phyloP scores from a whole-genome alignment of 2,888 invertebrate species.

The Glyphotaelius pellucidus region DNA sequence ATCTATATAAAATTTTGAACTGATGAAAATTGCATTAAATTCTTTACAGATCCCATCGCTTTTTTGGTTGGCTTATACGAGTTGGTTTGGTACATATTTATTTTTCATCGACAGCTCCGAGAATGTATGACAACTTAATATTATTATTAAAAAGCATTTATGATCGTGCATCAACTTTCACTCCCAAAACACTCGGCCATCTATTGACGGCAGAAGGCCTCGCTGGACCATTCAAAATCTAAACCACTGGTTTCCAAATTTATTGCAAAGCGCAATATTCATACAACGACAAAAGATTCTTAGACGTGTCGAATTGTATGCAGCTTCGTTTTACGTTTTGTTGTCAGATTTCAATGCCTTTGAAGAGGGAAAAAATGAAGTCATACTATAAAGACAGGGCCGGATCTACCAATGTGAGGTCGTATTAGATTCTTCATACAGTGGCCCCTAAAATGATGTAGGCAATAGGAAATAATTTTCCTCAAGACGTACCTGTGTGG shows the following conservation, averaged over 20 bases:
- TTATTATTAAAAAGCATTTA: slow-evolving; percentile 41
- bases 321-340: slow-evolving; percentile 3
- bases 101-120: neutral
- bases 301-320: neutral
- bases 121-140: slow-evolving; percentile 24
- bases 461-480: too few relatives aligned
- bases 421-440: neutral
- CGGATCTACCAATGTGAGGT: neutral
- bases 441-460: too few relatives aligned
- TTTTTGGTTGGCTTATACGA: neutral
- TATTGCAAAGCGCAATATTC: slow-evolving; percentile 15
- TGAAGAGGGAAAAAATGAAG: neutral
- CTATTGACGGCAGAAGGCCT: slow-evolving; percentile 17
- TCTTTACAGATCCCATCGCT: neutral
- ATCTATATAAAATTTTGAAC: too few relatives aligned
- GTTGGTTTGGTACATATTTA: neutral
- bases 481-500: too few relatives aligned
- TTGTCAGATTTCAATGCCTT: neutral
- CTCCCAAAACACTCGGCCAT: neutral
- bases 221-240: slow-evolving; percentile 31
- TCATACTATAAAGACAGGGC: neutral
- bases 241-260: slow-evolving; percentile 17
- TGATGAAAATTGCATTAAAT: neutral
- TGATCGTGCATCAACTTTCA: slow-evolving; percentile 47
- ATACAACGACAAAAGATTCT: neutral